Conservation (phyloP, 2,797 vertebrate genomes). For the Galagoides demidoff region DNA sequence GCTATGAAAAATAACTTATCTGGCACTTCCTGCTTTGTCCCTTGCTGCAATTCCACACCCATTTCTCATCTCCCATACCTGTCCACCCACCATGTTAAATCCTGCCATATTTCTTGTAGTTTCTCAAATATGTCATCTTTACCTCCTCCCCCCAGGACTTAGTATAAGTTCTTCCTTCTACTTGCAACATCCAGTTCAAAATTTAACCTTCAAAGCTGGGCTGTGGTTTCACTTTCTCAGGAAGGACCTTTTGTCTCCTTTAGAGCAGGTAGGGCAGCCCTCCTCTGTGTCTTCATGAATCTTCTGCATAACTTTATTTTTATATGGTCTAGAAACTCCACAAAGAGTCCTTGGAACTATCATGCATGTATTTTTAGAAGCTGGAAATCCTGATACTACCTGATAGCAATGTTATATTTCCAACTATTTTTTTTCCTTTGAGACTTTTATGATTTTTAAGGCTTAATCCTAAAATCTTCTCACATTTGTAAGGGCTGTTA, state of each 20-base stretch:
- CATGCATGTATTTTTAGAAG: neutral
- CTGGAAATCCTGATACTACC: neutral
- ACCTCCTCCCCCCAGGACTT: neutral
- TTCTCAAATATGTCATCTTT: neutral
- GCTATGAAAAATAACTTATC: neutral
- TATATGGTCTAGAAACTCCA: neutral
- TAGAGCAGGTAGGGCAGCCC: neutral
- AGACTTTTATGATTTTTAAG: slow-evolving; percentile 37
- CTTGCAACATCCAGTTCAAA: neutral
- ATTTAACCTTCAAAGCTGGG: neutral
- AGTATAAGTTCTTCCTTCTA: neutral
- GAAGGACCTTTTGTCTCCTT: neutral
- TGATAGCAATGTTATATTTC: slow-evolving; percentile 15
- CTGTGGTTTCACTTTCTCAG: neutral
- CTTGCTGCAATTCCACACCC: neutral
- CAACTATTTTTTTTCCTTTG: slow-evolving; percentile 31
- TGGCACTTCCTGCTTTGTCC: neutral
- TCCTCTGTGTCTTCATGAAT: neutral
- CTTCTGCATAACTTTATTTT: neutral
- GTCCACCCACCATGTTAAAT: neutral
- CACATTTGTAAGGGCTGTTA: slow-evolving; percentile 44
- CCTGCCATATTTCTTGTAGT: neutral
- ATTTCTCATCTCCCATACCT: neutral
- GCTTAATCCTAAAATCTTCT: slow-evolving; percentile 28
- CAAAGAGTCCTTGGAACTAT: neutral